These are phyloP conservation scores for Andricus grossulariae DNA, from an alignment of 1,140 invertebrate genomes.

Conservation along the genomic window DNA sequence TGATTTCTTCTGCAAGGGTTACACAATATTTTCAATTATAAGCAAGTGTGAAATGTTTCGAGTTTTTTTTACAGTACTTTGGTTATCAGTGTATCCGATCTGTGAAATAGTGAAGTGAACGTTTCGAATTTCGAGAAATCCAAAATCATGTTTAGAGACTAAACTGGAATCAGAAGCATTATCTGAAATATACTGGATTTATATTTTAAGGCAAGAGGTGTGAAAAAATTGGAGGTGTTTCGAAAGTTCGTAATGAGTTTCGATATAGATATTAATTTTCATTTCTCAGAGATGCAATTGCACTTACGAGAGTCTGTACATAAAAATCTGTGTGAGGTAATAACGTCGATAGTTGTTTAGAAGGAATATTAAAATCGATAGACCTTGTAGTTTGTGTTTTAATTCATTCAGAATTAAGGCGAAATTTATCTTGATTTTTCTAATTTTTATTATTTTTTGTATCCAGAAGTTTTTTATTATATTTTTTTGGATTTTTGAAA, in stretches of 20 bases:
- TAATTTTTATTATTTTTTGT: not conserved
- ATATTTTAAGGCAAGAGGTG: conserved; percentile 15
- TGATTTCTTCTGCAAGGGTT: conserved; percentile 56
- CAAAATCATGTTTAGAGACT: not conserved
- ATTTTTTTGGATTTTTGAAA: not conserved
- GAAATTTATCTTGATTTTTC: not conserved
- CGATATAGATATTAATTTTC: conserved; percentile 27
- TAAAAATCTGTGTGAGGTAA: conserved; percentile 21
- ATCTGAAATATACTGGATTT: conserved; percentile 13
- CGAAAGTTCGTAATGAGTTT: conserved; percentile 10
- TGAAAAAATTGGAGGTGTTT: not conserved
- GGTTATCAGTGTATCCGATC: not conserved
- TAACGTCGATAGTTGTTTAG: conserved; percentile 31
- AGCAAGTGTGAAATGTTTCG: conserved; percentile 54
- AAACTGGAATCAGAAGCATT: not conserved
- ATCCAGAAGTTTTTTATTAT: not conserved
- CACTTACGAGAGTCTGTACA: conserved; percentile 25
- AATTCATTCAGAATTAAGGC: not conserved
- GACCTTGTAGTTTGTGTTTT: conserved; percentile 28
- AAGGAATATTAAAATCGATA: conserved; percentile 25
- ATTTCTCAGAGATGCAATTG: conserved; percentile 19
- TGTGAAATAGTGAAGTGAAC: conserved; percentile 12
- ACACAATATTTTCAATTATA: conserved; percentile 60
- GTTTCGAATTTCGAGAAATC: not conserved
- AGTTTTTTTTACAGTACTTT: conserved; percentile 37